Base-by-base conservation (phyloP, 2,888 invertebrate species). In the Ceramica pisi region DNA sequence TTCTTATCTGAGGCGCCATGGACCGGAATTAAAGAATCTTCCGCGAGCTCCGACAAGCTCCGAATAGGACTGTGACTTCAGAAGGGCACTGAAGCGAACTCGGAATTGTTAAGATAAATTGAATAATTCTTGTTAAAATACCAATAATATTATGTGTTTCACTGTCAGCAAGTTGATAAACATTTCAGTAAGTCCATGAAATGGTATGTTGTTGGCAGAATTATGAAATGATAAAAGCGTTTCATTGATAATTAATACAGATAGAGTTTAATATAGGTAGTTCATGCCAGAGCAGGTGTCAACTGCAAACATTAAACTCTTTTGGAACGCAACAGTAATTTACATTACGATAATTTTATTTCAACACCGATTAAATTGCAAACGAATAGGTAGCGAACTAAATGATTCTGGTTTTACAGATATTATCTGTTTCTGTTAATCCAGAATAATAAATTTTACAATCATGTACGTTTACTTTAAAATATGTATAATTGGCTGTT, bases 1-100 rank as follows among this genome's bases (percentile, higher is more conserved):
- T 85, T 83, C 86, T 89, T 90, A 90, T 91, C 88, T 85, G 76
- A 78, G 80, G 80, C 81, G 75, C 84, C 86, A 62, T 81, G 76
- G 84, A 84, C 81, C 83, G 83, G 86, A 87, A 90, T 87, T 88
- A 87, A 89, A 87, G 86, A 86, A 87, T 82, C 80, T 83, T 81
- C 70, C 65, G 57, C 63, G 35, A 65, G 75, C 57, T 85, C 77
- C 66, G 67, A 71, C 57, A 51, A 56, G 62, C 62, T 50, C 72
- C 16, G 65, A 64, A 51, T 66, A 66, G 71, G 68, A 66, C 62
- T 51, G 50, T 21, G 73, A 81, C 76, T 84, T 84, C 53, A 64
- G 67, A 69, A 74, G 72, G 73, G 77, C 74, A 76, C 63, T 75
- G 70, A 67, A 76, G 83, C 74, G 78, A 68, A 60, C 23, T 60